phyloP scores from a whole-genome alignment of 1,140 invertebrate genomes.

The Macrobrachium nipponense region DNA sequence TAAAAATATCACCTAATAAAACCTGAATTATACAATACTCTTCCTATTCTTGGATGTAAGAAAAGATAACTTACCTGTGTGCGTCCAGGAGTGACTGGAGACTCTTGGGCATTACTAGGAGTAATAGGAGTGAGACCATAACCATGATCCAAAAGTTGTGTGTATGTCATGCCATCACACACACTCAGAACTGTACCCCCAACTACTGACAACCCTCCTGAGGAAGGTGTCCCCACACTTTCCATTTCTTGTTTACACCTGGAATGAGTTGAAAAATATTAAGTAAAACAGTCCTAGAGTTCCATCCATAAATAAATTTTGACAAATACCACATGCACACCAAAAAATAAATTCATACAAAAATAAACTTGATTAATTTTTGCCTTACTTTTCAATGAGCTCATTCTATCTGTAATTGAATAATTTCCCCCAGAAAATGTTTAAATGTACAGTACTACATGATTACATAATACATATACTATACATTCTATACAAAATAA shows the following conservation, averaged over 20 bases:
- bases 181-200: conserved; percentile 55
- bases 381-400: too few relatives aligned
- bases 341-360: too few relatives aligned
- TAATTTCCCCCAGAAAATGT: too few relatives aligned
- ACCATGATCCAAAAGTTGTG: conserved; percentile 85
- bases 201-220: conserved; percentile 52
- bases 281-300: neutral
- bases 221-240: conserved; percentile 55
- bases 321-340: neutral
- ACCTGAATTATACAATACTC: conserved; percentile 35
- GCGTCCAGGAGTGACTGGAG: conserved; percentile 70
- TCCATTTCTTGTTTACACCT: conserved; percentile 50
- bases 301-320: neutral
- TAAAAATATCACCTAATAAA: neutral
- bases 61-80: conserved; percentile 69
- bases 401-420: too few relatives aligned
- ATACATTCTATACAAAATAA: too few relatives aligned
- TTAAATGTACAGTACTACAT: too few relatives aligned
- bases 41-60: conserved; percentile 44
- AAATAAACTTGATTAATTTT: too few relatives aligned
- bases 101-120: conserved; percentile 78
- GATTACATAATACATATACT: too few relatives aligned
- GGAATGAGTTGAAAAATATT: neutral
- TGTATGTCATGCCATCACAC: conserved; percentile 64
- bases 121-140: conserved; percentile 80